Evolutionary conservation across 2,113 vertebrate species (phyloP), one percentile per base, ranked within the genome.

Genomic region (Peromyscus maniculatus): DNA sequence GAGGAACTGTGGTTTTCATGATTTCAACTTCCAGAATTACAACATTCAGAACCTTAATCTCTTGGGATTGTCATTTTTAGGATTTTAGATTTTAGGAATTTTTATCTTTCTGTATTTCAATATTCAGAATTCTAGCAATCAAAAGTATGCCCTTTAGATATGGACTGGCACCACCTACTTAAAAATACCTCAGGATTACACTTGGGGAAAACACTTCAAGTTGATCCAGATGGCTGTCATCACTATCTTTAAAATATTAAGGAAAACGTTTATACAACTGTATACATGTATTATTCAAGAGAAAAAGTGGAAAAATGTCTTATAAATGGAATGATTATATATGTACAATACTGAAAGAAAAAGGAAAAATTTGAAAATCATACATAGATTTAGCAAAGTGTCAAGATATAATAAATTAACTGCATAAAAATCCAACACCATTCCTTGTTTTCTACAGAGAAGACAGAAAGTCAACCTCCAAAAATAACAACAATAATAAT

Each of bases 201-300:
- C 39, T 83, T 74, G 33, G 26, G 67, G 21, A 39, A 77, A 64
- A 49, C 11, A 79, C 6, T 72, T 77, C 36, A 89, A 89, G 66
- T 52, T 52, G 8, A 59, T 43, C 52, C 36, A 95, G n/a, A 92
- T 46, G 10, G 33, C 55, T 46, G 46, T 46, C 39, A 49, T 55
- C 39, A 72, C 75, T 52, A 26, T 11, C 91, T 78, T 78, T 95
- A 89, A 93, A 31, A 93, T 3, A 83, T 10, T 49, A 96, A 33
- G 55, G 74, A 57, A 83, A 89, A 57, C 83, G 62, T 24, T 71
- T 90, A 39, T 72, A 62, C 12, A 84, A 74, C 49, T 57, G 22
- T 75, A 55, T 67, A 28, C 39, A 67, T 92, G 21, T 66, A 89
- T 26, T 55, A 82, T 55, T 92, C 43, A 72, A 79, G 39, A 87